Percentiles rank a stretch among this genome's conserved stretches.
These are phyloP conservation scores for Erebia palarica DNA, from an alignment of 2,888 invertebrate species.

Conservation along the genomic window DNA sequence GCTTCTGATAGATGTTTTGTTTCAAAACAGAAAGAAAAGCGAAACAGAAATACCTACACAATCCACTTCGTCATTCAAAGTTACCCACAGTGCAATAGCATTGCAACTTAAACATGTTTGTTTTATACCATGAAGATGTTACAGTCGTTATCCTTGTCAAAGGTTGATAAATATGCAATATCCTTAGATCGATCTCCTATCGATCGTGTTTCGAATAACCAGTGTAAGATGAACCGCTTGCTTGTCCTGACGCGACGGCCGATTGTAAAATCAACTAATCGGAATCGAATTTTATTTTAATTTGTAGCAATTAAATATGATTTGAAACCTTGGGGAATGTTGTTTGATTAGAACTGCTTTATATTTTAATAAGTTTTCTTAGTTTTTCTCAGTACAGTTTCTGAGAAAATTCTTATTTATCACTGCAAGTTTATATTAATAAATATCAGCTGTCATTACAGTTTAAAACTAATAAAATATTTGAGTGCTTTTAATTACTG, in stretches of 20 bases:
- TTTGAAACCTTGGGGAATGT: background rate
- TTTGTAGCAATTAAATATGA: background rate
- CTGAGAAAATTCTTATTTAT: background rate
- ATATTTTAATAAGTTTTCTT: background rate
- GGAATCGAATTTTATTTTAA: slow-evolving; percentile 9
- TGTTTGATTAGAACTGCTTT: background rate
- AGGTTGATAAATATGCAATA: slow-evolving; percentile 83
- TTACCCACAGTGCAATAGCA: slow-evolving; percentile 22
- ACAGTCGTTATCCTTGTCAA: slow-evolving; percentile 79
- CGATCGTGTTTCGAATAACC: slow-evolving; percentile 70
- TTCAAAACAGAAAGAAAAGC: no score
- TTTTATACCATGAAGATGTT: slow-evolving; percentile 77
- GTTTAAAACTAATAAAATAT: no score
- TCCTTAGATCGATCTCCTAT: slow-evolving; percentile 72
- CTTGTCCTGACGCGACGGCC: slow-evolving; percentile 29
- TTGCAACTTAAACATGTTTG: slow-evolving; percentile 62
- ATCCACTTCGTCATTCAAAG: slow-evolving; percentile 13
- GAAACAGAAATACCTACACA: background rate
- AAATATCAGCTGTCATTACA: no score
- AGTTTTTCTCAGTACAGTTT: background rate
- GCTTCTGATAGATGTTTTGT: no score
- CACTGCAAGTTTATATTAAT: no score
- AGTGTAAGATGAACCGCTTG: slow-evolving; percentile 44
- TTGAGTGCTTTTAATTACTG: no score
- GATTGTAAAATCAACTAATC: slow-evolving; percentile 3